Conservation (phyloP, 2,888 invertebrate species). For the Lasioglossum malachurum region DNA sequence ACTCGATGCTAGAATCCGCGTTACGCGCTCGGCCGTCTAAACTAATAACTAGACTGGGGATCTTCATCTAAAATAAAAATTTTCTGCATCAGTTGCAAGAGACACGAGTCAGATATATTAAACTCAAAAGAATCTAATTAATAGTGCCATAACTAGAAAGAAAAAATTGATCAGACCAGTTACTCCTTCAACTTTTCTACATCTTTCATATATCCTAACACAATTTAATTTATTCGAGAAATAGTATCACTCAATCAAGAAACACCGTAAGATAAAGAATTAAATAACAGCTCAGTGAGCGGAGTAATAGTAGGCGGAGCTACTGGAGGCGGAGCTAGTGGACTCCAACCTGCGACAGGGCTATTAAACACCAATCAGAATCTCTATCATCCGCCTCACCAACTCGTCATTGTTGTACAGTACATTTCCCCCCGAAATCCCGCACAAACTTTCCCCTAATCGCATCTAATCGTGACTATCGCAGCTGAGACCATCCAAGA, state of each 20-base stretch:
- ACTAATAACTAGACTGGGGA: background rate
- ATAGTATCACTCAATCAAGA: too few relatives aligned
- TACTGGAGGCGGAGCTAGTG: background rate
- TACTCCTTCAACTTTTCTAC: too few relatives aligned
- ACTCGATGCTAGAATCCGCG: background rate
- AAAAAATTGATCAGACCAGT: too few relatives aligned
- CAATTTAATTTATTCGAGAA: too few relatives aligned
- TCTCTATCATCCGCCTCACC: background rate
- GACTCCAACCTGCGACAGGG: background rate
- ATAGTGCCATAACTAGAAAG: too few relatives aligned
- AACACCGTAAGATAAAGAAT: background rate
- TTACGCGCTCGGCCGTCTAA: background rate
- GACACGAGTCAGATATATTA: background rate
- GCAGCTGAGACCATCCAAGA: background rate
- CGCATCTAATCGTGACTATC: constrained; percentile 3
- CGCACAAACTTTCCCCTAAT: constrained; percentile 43
- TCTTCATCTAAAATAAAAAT: background rate
- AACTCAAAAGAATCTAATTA: too few relatives aligned
- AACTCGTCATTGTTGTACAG: background rate
- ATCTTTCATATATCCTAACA: too few relatives aligned
- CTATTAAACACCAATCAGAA: background rate
- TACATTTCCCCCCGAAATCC: background rate
- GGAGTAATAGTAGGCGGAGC: background rate
- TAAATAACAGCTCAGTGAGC: background rate
- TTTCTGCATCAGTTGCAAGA: background rate